Evolutionary conservation across 2,888 invertebrate genomes (phyloP).

Genomic region (Liodrosophila aerea): DNA sequence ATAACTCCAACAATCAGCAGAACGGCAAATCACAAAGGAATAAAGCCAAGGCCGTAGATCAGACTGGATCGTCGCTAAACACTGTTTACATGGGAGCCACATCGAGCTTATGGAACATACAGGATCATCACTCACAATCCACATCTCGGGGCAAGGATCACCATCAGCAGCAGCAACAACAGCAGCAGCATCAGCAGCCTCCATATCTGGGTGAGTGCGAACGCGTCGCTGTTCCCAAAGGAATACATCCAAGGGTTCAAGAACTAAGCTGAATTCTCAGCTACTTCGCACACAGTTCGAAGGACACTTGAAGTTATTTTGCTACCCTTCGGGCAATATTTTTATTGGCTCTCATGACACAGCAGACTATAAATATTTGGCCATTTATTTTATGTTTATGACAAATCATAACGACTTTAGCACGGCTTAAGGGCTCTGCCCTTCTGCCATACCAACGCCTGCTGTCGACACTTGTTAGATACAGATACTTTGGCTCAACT

Average conservation of each 20-base stretch:
- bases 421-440: constrained; percentile 65
- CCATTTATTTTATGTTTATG: constrained; percentile 78
- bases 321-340: constrained; percentile 41
- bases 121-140: constrained; percentile 71
- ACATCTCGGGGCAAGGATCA: constrained; percentile 67
- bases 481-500: constrained; percentile 58
- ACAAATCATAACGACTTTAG: constrained; percentile 76
- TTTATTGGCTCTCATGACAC: constrained; percentile 58
- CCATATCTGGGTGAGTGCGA: constrained; percentile 70
- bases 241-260: constrained; percentile 2
- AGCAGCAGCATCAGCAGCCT: constrained; percentile 61
- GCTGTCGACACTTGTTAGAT: constrained; percentile 69
- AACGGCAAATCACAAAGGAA: constrained; percentile 74
- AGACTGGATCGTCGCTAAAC: constrained; percentile 75
- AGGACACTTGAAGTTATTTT: constrained; percentile 41
- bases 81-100: constrained; percentile 81
- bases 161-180: constrained; percentile 49
- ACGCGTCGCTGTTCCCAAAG: not conserved
- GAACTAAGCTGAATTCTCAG: constrained; percentile 19
- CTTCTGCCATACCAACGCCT: constrained; percentile 7
- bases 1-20: constrained; percentile 60
- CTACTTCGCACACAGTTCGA: constrained; percentile 32
- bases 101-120: constrained; percentile 81
- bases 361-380: constrained; percentile 74
- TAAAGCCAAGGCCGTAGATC: constrained; percentile 74